phyloP scores from a whole-genome alignment of 2,888 invertebrate species.

The Eilema griseolum region DNA sequence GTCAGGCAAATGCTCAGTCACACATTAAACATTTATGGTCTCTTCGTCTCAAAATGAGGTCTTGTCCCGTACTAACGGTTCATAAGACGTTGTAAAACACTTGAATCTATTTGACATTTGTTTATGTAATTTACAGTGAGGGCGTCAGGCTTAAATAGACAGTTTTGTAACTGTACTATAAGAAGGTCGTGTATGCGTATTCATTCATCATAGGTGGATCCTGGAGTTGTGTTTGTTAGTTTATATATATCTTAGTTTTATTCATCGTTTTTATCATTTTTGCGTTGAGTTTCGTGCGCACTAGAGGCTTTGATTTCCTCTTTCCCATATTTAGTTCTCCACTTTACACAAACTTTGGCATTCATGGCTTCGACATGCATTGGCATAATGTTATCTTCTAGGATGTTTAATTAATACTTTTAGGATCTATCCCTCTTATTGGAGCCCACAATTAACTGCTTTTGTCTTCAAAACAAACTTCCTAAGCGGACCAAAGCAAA shows the following conservation, averaged over 20 bases:
- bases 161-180: conserved; percentile 47
- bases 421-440: no score
- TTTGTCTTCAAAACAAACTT: no score
- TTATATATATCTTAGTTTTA: background rate
- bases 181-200: conserved; percentile 16
- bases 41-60: conserved; percentile 35
- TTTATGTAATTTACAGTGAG: conserved; percentile 49
- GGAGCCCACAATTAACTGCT: no score
- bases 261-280: background rate
- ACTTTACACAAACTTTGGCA: no score
- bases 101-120: conserved; percentile 50
- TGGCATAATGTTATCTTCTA: no score
- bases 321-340: no score
- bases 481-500: no score
- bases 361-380: no score
- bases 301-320: no score
- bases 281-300: no score
- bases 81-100: conserved; percentile 44
- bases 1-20: conserved; percentile 33
- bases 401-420: no score
- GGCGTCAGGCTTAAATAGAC: conserved; percentile 30
- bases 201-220: background rate
- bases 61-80: conserved; percentile 44
- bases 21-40: conserved; percentile 35
- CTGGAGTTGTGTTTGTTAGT: background rate